These are phyloP conservation scores for Andrena hattorfiana DNA, from an alignment of 2,888 invertebrate genomes.

Conservation along the genomic window DNA sequence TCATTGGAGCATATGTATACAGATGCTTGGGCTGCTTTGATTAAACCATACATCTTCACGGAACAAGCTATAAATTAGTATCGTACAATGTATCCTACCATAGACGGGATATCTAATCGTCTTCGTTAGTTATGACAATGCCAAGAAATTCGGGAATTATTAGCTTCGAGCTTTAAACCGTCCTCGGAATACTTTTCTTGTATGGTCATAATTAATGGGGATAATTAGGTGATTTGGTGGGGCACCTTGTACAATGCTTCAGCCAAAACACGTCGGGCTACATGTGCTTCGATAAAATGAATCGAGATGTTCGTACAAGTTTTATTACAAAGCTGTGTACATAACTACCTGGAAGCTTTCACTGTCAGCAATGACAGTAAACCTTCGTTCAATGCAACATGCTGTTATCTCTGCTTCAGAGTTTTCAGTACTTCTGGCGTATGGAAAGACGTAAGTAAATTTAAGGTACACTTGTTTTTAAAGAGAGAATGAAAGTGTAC, in stretches of 20 bases:
- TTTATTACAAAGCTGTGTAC: slow-evolving; percentile 7
- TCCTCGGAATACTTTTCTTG: no score
- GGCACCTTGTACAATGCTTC: background rate
- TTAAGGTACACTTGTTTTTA: slow-evolving; percentile 42
- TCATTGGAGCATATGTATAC: slow-evolving; percentile 23
- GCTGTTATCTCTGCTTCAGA: slow-evolving; percentile 76
- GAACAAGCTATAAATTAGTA: background rate
- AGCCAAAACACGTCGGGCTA: slow-evolving; percentile 14
- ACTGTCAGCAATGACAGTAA: slow-evolving; percentile 7
- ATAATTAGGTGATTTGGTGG: background rate
- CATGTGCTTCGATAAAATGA: slow-evolving; percentile 25
- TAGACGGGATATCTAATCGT: background rate
- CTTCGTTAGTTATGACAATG: background rate
- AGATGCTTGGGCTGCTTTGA: slow-evolving; percentile 15
- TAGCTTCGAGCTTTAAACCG: no score
- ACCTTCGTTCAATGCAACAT: slow-evolving; percentile 72
- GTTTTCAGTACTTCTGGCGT: slow-evolving; percentile 74
- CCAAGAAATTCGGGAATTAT: background rate
- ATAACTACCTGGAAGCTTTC: slow-evolving; percentile 27
- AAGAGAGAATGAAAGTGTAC: slow-evolving; percentile 39
- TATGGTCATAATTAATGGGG: no score
- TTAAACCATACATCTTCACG: slow-evolving; percentile 26
- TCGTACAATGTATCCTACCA: no score
- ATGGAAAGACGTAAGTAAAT: slow-evolving; percentile 67
- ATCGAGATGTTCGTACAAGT: slow-evolving; percentile 13